Conservation (phyloP, 2,797 vertebrate species). For the Poecilia velifera region DNA sequence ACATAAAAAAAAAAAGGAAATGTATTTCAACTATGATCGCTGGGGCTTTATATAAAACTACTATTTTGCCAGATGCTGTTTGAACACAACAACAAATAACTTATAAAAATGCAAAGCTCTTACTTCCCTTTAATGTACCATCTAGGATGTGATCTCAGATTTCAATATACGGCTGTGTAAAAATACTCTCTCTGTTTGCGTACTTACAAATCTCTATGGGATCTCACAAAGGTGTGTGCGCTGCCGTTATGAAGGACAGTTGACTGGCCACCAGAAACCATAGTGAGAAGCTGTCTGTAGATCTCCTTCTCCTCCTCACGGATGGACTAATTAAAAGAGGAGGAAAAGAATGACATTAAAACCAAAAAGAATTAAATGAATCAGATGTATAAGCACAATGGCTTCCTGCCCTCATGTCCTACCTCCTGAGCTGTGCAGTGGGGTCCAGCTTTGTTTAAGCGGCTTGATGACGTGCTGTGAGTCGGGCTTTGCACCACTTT, state of each 20-base stretch:
- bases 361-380: not conserved
- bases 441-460: constrained; percentile 66
- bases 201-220: constrained; percentile 90
- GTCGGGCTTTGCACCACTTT: constrained; percentile 86
- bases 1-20: not conserved
- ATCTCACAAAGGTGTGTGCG: constrained; percentile 82
- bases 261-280: constrained; percentile 91
- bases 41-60: not conserved
- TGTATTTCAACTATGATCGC: not conserved
- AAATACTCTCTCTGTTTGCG: not conserved
- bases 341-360: not conserved
- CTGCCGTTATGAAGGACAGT: constrained; percentile 83
- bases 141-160: not conserved
- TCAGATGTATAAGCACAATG: not conserved
- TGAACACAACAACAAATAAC: not conserved
- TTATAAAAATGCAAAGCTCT: not conserved
- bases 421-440: constrained; percentile 92
- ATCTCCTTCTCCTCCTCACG: constrained; percentile 92
- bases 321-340: constrained; percentile 82
- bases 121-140: not conserved
- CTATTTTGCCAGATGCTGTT: not conserved
- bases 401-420: constrained; percentile 33
- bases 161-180: not conserved
- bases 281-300: constrained; percentile 91
- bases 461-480: constrained; percentile 81